Conservation (phyloP, 2,888 invertebrate species). For the Chrysolina americana region DNA sequence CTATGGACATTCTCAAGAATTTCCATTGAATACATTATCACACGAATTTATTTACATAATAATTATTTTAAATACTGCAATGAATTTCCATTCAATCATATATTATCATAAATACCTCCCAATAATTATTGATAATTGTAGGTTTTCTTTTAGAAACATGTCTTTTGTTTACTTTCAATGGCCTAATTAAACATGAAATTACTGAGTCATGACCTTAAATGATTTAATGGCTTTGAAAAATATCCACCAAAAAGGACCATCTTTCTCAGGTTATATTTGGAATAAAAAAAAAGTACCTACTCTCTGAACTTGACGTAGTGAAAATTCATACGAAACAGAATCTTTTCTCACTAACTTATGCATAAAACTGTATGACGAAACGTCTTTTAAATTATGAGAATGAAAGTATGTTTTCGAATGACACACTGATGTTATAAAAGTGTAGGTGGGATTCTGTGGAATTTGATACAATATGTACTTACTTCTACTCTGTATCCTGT, state of each 20-base stretch:
- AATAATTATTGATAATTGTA: slow-evolving; percentile 35
- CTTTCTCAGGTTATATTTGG: too few species aligned
- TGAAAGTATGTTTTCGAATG: too few species aligned
- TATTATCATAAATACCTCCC: slow-evolving; percentile 24
- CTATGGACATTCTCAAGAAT: background rate
- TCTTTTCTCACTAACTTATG: too few species aligned
- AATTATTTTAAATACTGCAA: background rate
- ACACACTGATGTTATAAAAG: too few species aligned
- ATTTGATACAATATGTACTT: slow-evolving; percentile 53
- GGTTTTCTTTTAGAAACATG: slow-evolving; percentile 19
- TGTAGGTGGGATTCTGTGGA: background rate
- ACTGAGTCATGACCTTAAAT: background rate
- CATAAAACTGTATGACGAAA: too few species aligned
- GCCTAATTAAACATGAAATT: slow-evolving; percentile 30
- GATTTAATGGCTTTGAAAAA: background rate
- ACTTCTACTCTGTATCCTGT: slow-evolving; percentile 90
- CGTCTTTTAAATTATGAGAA: too few species aligned
- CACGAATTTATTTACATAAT: background rate
- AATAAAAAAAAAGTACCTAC: too few species aligned
- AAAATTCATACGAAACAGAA: too few species aligned
- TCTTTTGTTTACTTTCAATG: slow-evolving; percentile 4
- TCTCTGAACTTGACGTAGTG: too few species aligned
- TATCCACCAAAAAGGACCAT: too few species aligned
- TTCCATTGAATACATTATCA: background rate
- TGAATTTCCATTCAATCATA: slow-evolving; percentile 22